These are phyloP conservation scores for Argyresthia goedartella DNA, from an alignment of 2,888 invertebrate species.

Conservation along the genomic window DNA sequence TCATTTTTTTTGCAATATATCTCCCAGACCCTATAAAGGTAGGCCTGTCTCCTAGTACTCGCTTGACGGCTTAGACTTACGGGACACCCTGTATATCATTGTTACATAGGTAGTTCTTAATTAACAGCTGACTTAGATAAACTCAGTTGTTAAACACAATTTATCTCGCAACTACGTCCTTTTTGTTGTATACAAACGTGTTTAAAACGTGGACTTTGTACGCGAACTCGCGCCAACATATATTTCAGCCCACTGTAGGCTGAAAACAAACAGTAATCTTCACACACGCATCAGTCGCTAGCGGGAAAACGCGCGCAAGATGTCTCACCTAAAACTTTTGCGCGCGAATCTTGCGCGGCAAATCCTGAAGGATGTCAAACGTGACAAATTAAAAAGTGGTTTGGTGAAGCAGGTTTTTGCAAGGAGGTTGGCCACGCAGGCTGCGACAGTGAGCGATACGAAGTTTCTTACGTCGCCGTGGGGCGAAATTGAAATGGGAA, in stretches of 20 bases:
- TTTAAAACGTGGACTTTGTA: too few species aligned
- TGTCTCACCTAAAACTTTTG: constrained; percentile 60
- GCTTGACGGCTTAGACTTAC: too few species aligned
- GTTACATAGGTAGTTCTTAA: too few species aligned
- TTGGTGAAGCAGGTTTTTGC: constrained; percentile 18
- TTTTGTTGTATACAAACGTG: constrained; percentile 22
- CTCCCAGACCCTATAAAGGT: too few species aligned
- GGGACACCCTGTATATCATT: too few species aligned
- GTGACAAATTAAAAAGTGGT: constrained; percentile 24
- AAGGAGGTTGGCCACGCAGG: constrained; percentile 41
- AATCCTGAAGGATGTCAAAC: constrained; percentile 30
- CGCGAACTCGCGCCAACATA: constrained; percentile 40
- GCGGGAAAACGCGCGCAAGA: constrained; percentile 40
- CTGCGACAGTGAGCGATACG: constrained; percentile 35
- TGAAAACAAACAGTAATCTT: constrained; percentile 1
- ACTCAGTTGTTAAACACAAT: too few species aligned
- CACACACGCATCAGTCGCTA: constrained; percentile 6
- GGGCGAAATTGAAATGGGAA: constrained; percentile 66
- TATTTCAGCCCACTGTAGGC: constrained; percentile 17
- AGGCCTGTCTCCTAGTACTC: too few species aligned
- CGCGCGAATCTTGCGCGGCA: constrained; percentile 55
- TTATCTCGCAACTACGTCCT: constrained; percentile 16
- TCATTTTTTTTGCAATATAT: too few species aligned
- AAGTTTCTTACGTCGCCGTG: constrained; percentile 50
- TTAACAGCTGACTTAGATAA: too few species aligned